Evolutionary conservation across 2,888 invertebrate species (phyloP), one percentile per base, ranked within the genome.

Genomic region (Micropterix aruncella): DNA sequence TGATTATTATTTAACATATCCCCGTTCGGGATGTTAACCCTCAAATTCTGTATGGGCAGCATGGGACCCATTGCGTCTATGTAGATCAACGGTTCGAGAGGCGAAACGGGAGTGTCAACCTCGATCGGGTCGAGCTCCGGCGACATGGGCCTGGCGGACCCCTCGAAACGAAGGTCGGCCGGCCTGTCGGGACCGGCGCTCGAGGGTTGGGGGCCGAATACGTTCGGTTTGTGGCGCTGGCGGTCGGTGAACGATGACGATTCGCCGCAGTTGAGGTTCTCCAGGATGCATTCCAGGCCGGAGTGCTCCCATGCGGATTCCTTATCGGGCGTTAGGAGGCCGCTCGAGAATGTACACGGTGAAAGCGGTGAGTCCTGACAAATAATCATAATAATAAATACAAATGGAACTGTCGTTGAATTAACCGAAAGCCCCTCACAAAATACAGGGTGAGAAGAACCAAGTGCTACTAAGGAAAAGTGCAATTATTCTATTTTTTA

Each of bases 1-100:
- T 64, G 56, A 50, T 66, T 66, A 47, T 66, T 66, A 48, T 66
- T 66, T 12, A 60, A 62, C 7, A 65, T 54, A 52, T 66, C 65
- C 2, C 63, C 64, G 45, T 65, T 66, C 50, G 27, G 27, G 5
- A 12, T 5, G 5, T 27, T 12, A 12, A 12, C 7, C 12, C 27
- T 27, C 5, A 27, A 7, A 27, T 27, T 27, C 27, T 27, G 27
- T 27, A 27, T 12, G 27, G 27, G 27, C 5, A 7, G 27, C 27
- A 27, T 7, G 12, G 7, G 27, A 12, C 12, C 27, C 27, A 27
- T 27, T n/a, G n/a, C n/a, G n/a, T n/a, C n/a, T n/a, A n/a, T n/a
- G 12, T 27, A 12, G 27, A 27, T 27, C 12, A 27, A 12, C 12
- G 27, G 27, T 27, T 27, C 27, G 5, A 27, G 5, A 7, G 27